Percentiles rank a stretch among this genome's conserved stretches.
These are phyloP conservation scores for Clarias magur DNA, from an alignment of 2,113 vertebrate species.

Conservation along the genomic window DNA sequence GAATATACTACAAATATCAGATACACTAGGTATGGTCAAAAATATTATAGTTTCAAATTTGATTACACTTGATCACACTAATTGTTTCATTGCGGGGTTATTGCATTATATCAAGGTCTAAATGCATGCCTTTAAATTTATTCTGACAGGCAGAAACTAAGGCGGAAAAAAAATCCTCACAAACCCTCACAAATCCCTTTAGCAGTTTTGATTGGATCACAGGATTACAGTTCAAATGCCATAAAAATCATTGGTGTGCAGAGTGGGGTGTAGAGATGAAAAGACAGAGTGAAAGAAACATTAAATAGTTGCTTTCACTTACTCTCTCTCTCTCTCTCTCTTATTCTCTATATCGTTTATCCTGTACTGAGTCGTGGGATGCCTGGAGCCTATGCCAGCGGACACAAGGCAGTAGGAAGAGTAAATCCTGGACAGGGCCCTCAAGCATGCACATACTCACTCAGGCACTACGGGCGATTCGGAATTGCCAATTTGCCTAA, in stretches of 20 bases:
- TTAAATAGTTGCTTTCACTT: background rate
- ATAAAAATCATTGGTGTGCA: background rate
- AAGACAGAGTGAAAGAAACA: background rate
- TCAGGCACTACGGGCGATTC: too few relatives aligned
- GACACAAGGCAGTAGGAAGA: too few relatives aligned
- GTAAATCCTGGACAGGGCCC: too few relatives aligned
- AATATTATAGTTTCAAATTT: slow-evolving; percentile 28
- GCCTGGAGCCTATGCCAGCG: too few relatives aligned
- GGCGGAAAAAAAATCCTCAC: background rate
- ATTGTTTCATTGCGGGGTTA: slow-evolving; percentile 12
- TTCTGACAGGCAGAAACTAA: background rate
- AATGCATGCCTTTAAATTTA: background rate
- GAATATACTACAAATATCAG: background rate
- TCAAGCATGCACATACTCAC: too few relatives aligned
- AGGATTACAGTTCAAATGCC: background rate
- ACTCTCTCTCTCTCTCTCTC: too few relatives aligned
- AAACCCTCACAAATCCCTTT: slow-evolving; percentile 12
- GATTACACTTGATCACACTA: slow-evolving; percentile 4
- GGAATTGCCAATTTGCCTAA: too few relatives aligned
- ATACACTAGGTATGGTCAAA: background rate
- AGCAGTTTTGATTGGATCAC: slow-evolving; percentile 18
- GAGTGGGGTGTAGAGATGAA: background rate
- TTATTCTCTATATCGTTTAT: too few relatives aligned
- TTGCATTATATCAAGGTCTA: background rate
- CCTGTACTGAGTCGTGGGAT: too few relatives aligned